Conservation (phyloP, 1,140 invertebrate species). For the Cotesia typhae region DNA sequence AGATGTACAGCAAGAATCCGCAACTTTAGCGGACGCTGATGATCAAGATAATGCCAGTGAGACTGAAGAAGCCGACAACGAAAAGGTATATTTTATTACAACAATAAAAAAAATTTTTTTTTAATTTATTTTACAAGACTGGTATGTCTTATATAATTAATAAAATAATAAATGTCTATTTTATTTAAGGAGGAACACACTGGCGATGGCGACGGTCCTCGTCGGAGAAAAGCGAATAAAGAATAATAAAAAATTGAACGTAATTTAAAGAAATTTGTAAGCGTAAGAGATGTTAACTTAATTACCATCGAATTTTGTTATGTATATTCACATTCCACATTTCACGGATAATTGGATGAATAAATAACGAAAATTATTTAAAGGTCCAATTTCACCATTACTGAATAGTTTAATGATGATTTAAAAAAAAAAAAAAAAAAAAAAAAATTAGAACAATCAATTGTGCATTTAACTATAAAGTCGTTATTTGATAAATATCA, state of each 20-base stretch:
- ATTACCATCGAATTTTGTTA: slow-evolving; percentile 45
- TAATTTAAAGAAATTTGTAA: slow-evolving; percentile 11
- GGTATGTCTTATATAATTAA: too few relatives aligned
- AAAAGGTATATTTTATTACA: slow-evolving; percentile 44
- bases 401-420: slow-evolving; percentile 38
- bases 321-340: slow-evolving; percentile 52
- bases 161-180: slow-evolving; percentile 12
- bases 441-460: slow-evolving; percentile 31
- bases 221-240: slow-evolving; percentile 64
- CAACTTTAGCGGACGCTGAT: slow-evolving; percentile 53
- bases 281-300: slow-evolving; percentile 28
- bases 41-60: slow-evolving; percentile 61
- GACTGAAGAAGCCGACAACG: slow-evolving; percentile 56
- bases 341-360: slow-evolving; percentile 46
- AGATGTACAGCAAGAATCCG: slow-evolving; percentile 60
- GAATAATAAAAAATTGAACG: slow-evolving; percentile 41
- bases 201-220: slow-evolving; percentile 53
- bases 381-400: slow-evolving; percentile 40
- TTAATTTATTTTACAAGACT: background rate
- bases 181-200: slow-evolving; percentile 37
- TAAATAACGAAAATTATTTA: slow-evolving; percentile 41
- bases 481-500: slow-evolving; percentile 7
- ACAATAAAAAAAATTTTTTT: background rate
- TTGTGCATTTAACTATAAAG: slow-evolving; percentile 21
- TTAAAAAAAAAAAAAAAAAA: background rate